These are phyloP conservation scores for Aspidiotus rigidus DNA, from an alignment of 2,888 invertebrate species.

Conservation along the genomic window DNA sequence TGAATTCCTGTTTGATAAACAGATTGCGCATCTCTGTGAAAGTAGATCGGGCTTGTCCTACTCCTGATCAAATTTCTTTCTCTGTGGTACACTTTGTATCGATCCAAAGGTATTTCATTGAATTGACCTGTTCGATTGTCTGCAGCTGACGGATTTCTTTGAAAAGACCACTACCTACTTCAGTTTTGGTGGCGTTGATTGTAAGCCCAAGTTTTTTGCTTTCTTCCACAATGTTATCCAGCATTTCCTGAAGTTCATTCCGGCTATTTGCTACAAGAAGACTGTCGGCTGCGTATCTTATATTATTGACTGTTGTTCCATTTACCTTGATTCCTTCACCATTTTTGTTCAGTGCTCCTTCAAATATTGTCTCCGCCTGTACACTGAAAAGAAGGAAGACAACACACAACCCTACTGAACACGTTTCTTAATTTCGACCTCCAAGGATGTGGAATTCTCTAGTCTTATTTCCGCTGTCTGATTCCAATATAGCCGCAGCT, in stretches of 20 bases:
- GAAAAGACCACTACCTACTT: not conserved
- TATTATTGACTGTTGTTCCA: not conserved
- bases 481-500: too few species aligned
- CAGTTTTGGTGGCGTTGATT: not conserved
- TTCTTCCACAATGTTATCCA: not conserved
- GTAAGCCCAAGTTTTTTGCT: not conserved
- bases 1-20: not conserved
- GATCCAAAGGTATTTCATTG: not conserved
- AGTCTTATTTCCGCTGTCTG: too few species aligned
- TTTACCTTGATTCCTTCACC: too few species aligned
- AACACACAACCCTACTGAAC: too few species aligned
- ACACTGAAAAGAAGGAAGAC: too few species aligned
- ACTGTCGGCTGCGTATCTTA: not conserved
- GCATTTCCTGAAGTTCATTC: not conserved
- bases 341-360: too few species aligned
- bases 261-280: not conserved
- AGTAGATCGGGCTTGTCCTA: not conserved
- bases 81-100: not conserved
- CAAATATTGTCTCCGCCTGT: too few species aligned
- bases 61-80: not conserved
- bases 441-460: too few species aligned
- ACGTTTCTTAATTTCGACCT: too few species aligned
- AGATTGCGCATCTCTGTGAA: not conserved
- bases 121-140: not conserved
- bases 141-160: not conserved